A percentile compares a stretch with the other conserved stretches of the same genome.
Conservation (phyloP, 1,140 invertebrate species). For the Drosophila grimshawi region DNA sequence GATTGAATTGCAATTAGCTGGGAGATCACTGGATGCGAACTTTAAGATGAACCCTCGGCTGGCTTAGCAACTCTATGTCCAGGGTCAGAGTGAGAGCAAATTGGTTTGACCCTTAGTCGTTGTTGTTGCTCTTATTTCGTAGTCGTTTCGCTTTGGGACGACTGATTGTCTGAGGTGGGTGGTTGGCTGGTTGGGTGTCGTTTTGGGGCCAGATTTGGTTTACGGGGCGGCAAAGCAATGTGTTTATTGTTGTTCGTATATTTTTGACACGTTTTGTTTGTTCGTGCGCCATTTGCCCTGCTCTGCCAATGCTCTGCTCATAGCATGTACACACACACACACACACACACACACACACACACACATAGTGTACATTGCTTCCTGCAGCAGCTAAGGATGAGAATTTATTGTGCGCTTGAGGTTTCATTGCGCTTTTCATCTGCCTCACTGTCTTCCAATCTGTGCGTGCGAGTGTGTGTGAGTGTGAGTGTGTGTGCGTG, state of each 20-base stretch:
- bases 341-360: slow-evolving; percentile 25
- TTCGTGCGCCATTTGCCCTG: slow-evolving; percentile 38
- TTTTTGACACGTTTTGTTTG: slow-evolving; percentile 60
- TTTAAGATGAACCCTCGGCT: slow-evolving; percentile 3
- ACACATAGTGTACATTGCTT: slow-evolving; percentile 1
- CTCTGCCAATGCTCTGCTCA: slow-evolving; percentile 9
- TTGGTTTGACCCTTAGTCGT: slow-evolving; percentile 16
- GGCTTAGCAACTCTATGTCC: background rate
- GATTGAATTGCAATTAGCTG: background rate
- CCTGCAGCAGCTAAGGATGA: slow-evolving; percentile 14
- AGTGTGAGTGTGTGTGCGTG: slow-evolving; percentile 16
- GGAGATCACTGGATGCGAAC: background rate
- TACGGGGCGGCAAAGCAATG: slow-evolving; percentile 1
- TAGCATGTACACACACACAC: slow-evolving; percentile 10
- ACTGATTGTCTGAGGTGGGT: background rate
- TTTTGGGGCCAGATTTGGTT: no score
- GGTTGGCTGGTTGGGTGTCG: background rate
- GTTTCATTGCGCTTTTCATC: slow-evolving; percentile 61
- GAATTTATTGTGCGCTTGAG: slow-evolving; percentile 63
- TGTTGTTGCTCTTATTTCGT: slow-evolving; percentile 6
- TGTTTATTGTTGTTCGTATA: slow-evolving; percentile 51
- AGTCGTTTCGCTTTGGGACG: background rate
- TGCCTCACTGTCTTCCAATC: slow-evolving; percentile 1
- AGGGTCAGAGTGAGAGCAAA: slow-evolving; percentile 6
- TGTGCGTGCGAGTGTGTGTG: slow-evolving; percentile 19